Percentiles rank a stretch among this genome's conserved stretches.
phyloP scores from a whole-genome alignment of 2,888 invertebrate species.

The Eupelmus urozonus region DNA sequence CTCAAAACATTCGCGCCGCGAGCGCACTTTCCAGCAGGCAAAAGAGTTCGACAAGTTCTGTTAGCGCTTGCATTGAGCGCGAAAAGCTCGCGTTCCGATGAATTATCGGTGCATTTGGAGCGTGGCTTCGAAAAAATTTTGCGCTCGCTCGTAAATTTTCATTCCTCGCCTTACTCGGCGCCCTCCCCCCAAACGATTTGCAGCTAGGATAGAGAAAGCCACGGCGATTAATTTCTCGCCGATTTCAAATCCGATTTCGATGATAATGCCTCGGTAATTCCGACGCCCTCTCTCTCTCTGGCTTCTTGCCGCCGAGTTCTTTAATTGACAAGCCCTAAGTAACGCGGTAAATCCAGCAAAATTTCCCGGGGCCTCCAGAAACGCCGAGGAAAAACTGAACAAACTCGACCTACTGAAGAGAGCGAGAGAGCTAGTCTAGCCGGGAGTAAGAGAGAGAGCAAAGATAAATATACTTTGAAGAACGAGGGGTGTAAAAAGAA shows the following conservation, averaged over 20 bases:
- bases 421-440: neutral
- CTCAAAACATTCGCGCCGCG: too few species aligned
- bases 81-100: neutral
- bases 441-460: slow-evolving; percentile 5
- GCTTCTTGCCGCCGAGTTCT: slow-evolving; percentile 38
- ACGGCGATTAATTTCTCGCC: slow-evolving; percentile 43
- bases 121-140: slow-evolving; percentile 14
- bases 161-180: slow-evolving; percentile 6
- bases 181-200: slow-evolving; percentile 17
- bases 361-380: neutral
- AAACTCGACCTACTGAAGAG: neutral
- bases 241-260: slow-evolving; percentile 54
- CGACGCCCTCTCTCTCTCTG: neutral
- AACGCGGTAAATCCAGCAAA: slow-evolving; percentile 47
- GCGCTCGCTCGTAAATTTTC: slow-evolving; percentile 37
- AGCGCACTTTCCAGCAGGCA: too few species aligned
- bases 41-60: too few species aligned
- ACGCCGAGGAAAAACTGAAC: neutral
- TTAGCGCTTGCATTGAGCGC: neutral
- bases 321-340: slow-evolving; percentile 56
- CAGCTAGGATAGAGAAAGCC: slow-evolving; percentile 25
- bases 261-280: slow-evolving; percentile 50
- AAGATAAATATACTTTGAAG: slow-evolving; percentile 42
- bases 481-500: slow-evolving; percentile 21
- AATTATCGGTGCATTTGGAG: too few species aligned